Percentiles rank a stretch among this genome's conserved stretches.
Conservation (phyloP, 2,113 vertebrate genomes). For the Cromileptes altivelis region DNA sequence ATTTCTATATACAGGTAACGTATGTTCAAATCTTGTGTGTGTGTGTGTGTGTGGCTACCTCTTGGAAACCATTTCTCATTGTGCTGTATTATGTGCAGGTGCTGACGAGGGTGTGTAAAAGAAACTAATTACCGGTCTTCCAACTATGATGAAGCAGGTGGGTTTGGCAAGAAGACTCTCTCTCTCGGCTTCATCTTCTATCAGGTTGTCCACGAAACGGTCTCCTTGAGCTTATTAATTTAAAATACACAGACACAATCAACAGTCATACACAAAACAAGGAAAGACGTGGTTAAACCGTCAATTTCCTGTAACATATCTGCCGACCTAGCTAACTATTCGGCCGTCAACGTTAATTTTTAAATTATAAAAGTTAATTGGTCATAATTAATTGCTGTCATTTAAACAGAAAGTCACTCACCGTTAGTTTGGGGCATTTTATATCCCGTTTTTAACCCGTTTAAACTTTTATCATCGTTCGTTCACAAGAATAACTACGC, state of each 20-base stretch:
- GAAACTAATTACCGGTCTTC: slow-evolving; percentile 90
- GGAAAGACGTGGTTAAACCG: not conserved
- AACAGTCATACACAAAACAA: not conserved
- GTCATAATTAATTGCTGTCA: not conserved
- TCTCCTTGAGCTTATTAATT: not conserved
- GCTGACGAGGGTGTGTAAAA: not conserved
- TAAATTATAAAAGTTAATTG: not conserved
- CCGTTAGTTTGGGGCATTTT: not conserved
- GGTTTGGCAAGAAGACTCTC: slow-evolving; percentile 89
- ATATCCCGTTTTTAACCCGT: not conserved
- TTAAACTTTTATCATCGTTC: not conserved
- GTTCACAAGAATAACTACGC: not conserved
- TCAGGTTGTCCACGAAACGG: slow-evolving; percentile 86
- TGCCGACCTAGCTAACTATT: too few relatives aligned
- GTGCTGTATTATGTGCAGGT: not conserved
- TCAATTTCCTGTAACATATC: not conserved
- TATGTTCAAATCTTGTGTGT: too few relatives aligned
- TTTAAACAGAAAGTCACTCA: not conserved
- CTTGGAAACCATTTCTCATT: not conserved
- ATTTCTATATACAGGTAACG: too few relatives aligned
- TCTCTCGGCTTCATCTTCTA: slow-evolving; percentile 91
- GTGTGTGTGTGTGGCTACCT: too few relatives aligned
- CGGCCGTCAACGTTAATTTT: not conserved
- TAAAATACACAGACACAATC: not conserved
- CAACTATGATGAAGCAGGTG: slow-evolving; percentile 90